Conservation (phyloP, 2,113 vertebrate species). For the Pteropus alecto region DNA sequence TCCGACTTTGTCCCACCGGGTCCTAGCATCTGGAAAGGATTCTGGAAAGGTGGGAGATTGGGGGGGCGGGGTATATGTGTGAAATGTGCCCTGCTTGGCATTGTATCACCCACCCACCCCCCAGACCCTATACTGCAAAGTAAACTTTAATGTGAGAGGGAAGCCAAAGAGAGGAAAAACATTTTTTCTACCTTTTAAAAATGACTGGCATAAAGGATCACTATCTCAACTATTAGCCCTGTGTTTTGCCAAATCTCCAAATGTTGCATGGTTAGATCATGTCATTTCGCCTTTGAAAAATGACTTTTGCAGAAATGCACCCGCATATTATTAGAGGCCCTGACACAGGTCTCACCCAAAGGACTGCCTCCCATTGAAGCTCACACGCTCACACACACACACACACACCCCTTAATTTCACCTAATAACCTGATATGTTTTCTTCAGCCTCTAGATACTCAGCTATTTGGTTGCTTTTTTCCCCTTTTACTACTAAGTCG, state of each 20-base stretch:
- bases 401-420: neutral
- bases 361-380: neutral
- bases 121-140: neutral
- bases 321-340: neutral
- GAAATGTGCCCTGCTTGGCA: neutral
- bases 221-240: too few relatives aligned
- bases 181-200: neutral
- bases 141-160: neutral
- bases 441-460: neutral
- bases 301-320: neutral
- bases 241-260: neutral
- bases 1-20: neutral
- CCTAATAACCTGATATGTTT: neutral
- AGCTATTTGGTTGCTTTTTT: neutral
- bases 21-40: neutral
- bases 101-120: neutral
- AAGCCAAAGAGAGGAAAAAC: neutral
- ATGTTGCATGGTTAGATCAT: neutral
- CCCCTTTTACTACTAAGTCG: too few relatives aligned
- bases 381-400: too few relatives aligned
- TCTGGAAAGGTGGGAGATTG: neutral
- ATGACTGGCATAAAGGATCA: neutral
- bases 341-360: neutral
- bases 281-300: neutral
- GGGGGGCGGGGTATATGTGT: accelerated